Conservation (phyloP, 2,888 invertebrate genomes). For the Ditula angustiorana region DNA sequence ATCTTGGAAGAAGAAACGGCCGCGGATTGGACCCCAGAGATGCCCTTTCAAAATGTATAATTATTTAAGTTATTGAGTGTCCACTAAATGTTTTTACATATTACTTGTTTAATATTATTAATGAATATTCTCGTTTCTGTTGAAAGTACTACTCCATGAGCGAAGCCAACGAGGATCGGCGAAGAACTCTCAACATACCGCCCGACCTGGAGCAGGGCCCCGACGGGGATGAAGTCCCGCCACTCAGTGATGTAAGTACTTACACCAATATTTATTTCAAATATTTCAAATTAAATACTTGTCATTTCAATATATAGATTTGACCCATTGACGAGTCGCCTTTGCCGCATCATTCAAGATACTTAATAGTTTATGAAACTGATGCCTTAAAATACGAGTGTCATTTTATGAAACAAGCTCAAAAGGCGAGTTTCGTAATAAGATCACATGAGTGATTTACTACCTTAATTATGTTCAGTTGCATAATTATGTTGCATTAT, state of each 20-base stretch:
- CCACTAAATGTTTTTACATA: not conserved
- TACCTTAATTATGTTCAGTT: no score
- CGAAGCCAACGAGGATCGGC: constrained; percentile 55
- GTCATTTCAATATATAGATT: no score
- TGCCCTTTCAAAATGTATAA: constrained; percentile 95
- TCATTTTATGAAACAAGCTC: no score
- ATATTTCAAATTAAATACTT: no score
- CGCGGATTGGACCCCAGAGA: constrained; percentile 95
- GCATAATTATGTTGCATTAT: no score
- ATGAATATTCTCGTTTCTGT: constrained; percentile 7
- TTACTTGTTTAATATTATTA: not conserved
- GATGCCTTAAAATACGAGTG: no score
- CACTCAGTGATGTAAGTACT: constrained; percentile 61
- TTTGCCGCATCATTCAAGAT: no score
- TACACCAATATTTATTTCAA: no score
- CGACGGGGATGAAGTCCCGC: constrained; percentile 64
- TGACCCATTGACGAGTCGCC: no score
- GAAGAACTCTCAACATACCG: not conserved
- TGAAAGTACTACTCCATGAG: constrained; percentile 77
- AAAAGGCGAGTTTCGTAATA: no score
- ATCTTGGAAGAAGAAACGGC: constrained; percentile 91
- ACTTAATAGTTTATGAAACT: no score
- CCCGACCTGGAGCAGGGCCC: constrained; percentile 54
- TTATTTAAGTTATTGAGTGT: not conserved
- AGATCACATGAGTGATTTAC: no score